Conservation (phyloP, 2,797 vertebrate species). For the Chiloscyllium punctatum region DNA sequence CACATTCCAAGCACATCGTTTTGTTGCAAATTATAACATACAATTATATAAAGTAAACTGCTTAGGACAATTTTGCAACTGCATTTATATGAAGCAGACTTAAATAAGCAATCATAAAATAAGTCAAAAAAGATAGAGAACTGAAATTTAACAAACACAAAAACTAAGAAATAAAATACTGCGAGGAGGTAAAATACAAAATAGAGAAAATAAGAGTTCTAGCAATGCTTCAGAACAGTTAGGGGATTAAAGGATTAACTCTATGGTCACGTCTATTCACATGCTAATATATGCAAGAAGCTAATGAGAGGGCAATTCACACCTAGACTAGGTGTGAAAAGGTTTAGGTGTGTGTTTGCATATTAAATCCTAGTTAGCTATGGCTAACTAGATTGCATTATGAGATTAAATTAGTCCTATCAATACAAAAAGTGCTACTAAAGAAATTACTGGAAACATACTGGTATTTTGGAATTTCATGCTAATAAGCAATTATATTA, state of each 20-base stretch:
- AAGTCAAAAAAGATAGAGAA: background rate
- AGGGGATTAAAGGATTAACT: constrained; percentile 38
- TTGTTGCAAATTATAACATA: background rate
- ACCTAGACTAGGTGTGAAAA: constrained; percentile 37
- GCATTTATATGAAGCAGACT: background rate
- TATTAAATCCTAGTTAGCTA: constrained; percentile 31
- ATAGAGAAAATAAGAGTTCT: background rate
- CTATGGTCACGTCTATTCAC: constrained; percentile 32
- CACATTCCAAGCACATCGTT: background rate
- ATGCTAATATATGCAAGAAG: constrained; percentile 37
- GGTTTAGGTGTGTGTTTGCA: constrained; percentile 38
- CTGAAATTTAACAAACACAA: background rate
- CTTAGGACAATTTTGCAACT: background rate
- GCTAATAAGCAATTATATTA: constrained; percentile 21
- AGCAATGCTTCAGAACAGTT: constrained; percentile 3
- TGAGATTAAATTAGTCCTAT: constrained; percentile 32
- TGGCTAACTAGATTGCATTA: constrained; percentile 27
- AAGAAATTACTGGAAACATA: constrained; percentile 19
- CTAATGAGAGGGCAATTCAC: constrained; percentile 38
- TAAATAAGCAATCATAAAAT: background rate
- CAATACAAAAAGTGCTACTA: constrained; percentile 2
- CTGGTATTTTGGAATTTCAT: background rate
- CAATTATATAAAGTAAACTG: background rate
- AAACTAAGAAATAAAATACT: constrained; percentile 12
- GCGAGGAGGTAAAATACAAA: background rate